These are phyloP conservation scores for Hepsetus odoe DNA, from an alignment of 2,113 vertebrate genomes.

Conservation along the genomic window DNA sequence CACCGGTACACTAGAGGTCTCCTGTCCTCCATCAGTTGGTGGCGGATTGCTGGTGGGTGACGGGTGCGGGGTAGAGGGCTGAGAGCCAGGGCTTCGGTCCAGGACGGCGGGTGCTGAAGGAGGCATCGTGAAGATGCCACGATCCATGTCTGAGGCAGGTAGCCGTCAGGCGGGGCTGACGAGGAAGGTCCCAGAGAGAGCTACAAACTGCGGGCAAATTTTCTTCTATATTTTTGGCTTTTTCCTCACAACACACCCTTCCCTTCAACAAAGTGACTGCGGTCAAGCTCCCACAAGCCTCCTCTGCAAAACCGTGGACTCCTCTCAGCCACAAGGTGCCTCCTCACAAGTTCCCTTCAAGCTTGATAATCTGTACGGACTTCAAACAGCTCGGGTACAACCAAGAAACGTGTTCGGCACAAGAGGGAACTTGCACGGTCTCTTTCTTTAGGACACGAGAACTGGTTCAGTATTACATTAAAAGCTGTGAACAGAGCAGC, in stretches of 20 bases:
- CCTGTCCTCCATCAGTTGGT: constrained; percentile 64
- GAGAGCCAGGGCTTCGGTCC: constrained; percentile 31
- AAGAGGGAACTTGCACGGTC: constrained; percentile 4
- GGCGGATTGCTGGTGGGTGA: constrained; percentile 1
- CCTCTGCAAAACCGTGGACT: constrained; percentile 7
- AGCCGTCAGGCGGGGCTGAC: constrained; percentile 23
- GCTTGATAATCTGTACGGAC: constrained; percentile 11
- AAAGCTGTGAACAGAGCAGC: neutral
- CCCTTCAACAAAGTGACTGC: constrained; percentile 14
- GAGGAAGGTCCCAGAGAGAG: constrained; percentile 30
- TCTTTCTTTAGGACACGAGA: neutral
- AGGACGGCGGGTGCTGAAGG: constrained; percentile 37
- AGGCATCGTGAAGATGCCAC: constrained; percentile 22
- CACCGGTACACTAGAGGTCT: constrained; percentile 72
- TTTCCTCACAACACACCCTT: constrained; percentile 7
- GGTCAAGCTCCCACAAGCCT: constrained; percentile 11
- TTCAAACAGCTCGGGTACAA: constrained; percentile 20
- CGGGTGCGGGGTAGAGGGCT: constrained; percentile 2
- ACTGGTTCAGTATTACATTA: neutral
- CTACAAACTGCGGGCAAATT: constrained; percentile 21
- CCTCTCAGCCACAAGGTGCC: constrained; percentile 22
- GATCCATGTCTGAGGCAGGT: constrained; percentile 17
- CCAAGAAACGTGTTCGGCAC: constrained; percentile 1
- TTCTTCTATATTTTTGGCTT: neutral
- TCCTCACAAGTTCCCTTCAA: neutral